A percentile compares a stretch with the other conserved stretches of the same genome.
phyloP scores from a whole-genome alignment of 1,140 invertebrate genomes.

The Zaprionus kolodkinae region DNA sequence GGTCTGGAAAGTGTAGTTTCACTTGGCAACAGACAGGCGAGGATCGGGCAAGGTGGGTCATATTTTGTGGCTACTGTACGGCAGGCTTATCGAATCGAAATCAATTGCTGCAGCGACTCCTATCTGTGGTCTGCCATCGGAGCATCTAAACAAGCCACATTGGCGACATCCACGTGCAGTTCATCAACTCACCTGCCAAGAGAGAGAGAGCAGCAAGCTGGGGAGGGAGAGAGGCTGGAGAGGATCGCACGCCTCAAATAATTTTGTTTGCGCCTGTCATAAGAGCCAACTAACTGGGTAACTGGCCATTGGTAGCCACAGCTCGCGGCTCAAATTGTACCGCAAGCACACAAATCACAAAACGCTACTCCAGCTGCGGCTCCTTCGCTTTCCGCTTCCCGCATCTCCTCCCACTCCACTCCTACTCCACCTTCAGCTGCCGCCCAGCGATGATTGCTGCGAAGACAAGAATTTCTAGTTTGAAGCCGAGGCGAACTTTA shows the following conservation, averaged over 20 bases:
- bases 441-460: constrained; percentile 71
- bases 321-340: constrained; percentile 80
- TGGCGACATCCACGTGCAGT: constrained; percentile 67
- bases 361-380: constrained; percentile 50
- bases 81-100: constrained; percentile 67
- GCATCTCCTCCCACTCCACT: not conserved
- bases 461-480: constrained; percentile 81
- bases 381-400: constrained; percentile 1
- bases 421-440: constrained; percentile 10
- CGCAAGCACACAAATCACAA: constrained; percentile 80
- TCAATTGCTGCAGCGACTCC: constrained; percentile 58
- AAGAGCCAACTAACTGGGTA: constrained; percentile 58
- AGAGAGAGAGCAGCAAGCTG: constrained; percentile 21
- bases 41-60: constrained; percentile 11
- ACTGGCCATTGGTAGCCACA: constrained; percentile 77
- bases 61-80: constrained; percentile 23
- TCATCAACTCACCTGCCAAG: constrained; percentile 44
- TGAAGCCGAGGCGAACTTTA: constrained; percentile 57
- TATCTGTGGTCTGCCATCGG: constrained; percentile 68
- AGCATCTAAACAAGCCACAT: constrained; percentile 80
- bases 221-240: constrained; percentile 22
- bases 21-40: not conserved
- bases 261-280: constrained; percentile 82
- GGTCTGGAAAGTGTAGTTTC: constrained; percentile 7
- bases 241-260: constrained; percentile 63